These are phyloP conservation scores for Phalera bucephala DNA, from an alignment of 2,888 invertebrate species.

Conservation along the genomic window DNA sequence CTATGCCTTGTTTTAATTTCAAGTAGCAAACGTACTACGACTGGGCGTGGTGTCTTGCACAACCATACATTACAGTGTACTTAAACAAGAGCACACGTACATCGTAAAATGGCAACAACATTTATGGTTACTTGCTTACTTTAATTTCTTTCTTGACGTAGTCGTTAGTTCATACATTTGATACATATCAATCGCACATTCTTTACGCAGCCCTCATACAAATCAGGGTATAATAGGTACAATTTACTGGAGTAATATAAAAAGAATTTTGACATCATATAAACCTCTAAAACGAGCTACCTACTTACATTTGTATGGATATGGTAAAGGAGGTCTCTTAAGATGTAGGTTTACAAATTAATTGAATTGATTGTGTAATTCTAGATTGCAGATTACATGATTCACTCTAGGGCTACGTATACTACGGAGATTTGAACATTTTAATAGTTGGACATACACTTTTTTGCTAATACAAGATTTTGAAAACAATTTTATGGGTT, in stretches of 20 bases:
- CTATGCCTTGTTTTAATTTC: constrained; percentile 4
- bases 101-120: constrained; percentile 17
- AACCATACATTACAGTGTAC: constrained; percentile 10
- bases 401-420: constrained; percentile 10
- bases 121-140: constrained; percentile 10
- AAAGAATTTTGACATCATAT: not conserved
- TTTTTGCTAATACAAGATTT: no score
- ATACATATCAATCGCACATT: constrained; percentile 9
- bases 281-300: not conserved
- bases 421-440: constrained; percentile 3
- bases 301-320: not conserved
- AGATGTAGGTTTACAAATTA: constrained; percentile 2
- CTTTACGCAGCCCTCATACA: constrained; percentile 2
- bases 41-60: constrained; percentile 29
- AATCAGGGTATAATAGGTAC: not conserved
- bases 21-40: constrained; percentile 30
- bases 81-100: constrained; percentile 32
- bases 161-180: not conserved
- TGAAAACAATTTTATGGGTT: no score
- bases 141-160: constrained; percentile 14
- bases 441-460: not conserved
- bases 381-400: constrained; percentile 19
- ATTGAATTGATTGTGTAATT: constrained; percentile 24
- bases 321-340: not conserved
- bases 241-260: not conserved